A percentile compares a stretch with the other conserved stretches of the same genome.
Evolutionary conservation across 2,888 invertebrate species (phyloP).

Genomic region (Hydrotaea diabolus): DNA sequence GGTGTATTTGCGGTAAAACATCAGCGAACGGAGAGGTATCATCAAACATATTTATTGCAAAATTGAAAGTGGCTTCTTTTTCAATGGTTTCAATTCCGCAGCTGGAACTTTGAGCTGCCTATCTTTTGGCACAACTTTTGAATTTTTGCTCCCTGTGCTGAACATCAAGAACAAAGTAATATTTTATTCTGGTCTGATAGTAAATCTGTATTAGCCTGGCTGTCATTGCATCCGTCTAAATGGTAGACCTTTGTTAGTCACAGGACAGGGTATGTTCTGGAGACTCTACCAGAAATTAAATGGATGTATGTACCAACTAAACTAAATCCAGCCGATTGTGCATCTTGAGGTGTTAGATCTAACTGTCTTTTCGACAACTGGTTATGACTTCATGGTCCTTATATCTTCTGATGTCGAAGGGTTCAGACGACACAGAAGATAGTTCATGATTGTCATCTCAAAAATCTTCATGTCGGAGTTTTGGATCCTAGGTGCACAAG

Average conservation of each 20-base stretch:
- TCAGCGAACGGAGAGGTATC: neutral
- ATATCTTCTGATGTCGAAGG: neutral
- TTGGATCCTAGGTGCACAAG: slow-evolving; percentile 24
- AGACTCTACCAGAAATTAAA: neutral
- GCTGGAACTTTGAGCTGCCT: neutral
- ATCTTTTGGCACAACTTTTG: neutral
- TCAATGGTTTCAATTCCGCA: neutral
- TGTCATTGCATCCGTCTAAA: slow-evolving; percentile 28
- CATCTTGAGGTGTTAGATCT: slow-evolving; percentile 35
- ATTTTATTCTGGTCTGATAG: slow-evolving; percentile 36
- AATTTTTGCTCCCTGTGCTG: neutral
- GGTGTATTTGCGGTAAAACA: slow-evolving; percentile 1
- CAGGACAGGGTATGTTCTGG: slow-evolving; percentile 25
- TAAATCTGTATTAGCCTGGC: slow-evolving; percentile 45
- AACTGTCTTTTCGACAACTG: slow-evolving; percentile 7
- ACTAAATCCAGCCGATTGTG: slow-evolving; percentile 43
- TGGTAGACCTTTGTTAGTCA: slow-evolving; percentile 42
- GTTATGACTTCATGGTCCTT: slow-evolving; percentile 38
- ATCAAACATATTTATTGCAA: slow-evolving; percentile 1
- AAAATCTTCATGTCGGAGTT: slow-evolving; percentile 29
- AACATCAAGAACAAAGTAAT: neutral
- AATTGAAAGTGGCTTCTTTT: neutral
- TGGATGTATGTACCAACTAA: slow-evolving; percentile 51
- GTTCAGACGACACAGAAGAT: neutral
- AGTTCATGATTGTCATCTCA: slow-evolving; percentile 9